Evolutionary conservation across 2,888 invertebrate species (phyloP), one percentile per base, ranked within the genome.

Genomic region (Plusia festucae): DNA sequence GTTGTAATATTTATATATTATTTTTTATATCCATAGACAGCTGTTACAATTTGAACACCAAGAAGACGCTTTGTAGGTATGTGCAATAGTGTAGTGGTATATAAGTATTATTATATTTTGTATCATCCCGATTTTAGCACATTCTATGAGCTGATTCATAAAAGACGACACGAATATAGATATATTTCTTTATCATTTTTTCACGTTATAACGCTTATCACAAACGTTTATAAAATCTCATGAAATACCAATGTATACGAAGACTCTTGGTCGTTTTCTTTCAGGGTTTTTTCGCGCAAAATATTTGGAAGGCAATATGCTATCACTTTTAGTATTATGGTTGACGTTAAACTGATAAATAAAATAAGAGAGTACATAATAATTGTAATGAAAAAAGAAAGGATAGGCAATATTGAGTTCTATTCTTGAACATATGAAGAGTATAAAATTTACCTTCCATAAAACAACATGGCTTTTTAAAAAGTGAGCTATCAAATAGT

Each of bases 401-500:
- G n/a, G n/a, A n/a, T n/a, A n/a, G n/a, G n/a, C n/a, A n/a, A n/a
- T n/a, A n/a, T n/a, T n/a, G n/a, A n/a, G n/a, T n/a, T n/a, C n/a
- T n/a, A n/a, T n/a, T n/a, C n/a, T n/a, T n/a, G n/a, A 30, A 30
- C 30, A 30, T 24, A 68, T 16, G 22, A 49, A 56, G 15, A 18
- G 24, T 54, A 76, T 75, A 65, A 65, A 70, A 65, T 61, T 56
- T 24, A 61, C 49, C 61, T 70, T 62, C 54, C 58, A 60, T 76
- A 64, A 71, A 71, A 71, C 46, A 60, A 74, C 46, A 71, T 72
- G 61, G 55, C 46, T 58, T 22, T 44, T 57, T 22, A 44, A 65
- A 70, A 67, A 34, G 20, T 52, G 61, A 65, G 24, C 54, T 64
- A 62, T 78, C 60, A 78, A 70, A 74, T 62, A 74, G 44, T 65